Conservation (phyloP, 2,888 invertebrate species). For the Sthenelais limicola region DNA sequence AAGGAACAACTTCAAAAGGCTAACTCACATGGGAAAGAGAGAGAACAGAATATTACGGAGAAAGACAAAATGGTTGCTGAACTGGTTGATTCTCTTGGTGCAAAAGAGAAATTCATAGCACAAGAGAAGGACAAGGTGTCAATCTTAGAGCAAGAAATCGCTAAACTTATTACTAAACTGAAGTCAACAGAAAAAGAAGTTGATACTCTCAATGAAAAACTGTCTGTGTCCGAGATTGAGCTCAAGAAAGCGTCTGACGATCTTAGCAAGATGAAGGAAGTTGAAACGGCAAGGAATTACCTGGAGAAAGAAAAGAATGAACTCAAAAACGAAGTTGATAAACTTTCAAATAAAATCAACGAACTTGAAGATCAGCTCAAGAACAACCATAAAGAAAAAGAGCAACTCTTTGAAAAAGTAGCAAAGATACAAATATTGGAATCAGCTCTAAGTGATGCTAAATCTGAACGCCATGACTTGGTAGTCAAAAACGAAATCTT, state of each 20-base stretch:
- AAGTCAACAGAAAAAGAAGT: slow-evolving; percentile 38
- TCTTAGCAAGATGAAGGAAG: slow-evolving; percentile 18
- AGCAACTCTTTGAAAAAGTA: slow-evolving; percentile 16
- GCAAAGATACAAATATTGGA: slow-evolving; percentile 50
- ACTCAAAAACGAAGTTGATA: slow-evolving; percentile 7
- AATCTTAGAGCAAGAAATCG: slow-evolving; percentile 50
- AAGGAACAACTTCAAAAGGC: slow-evolving; percentile 11
- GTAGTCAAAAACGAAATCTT: slow-evolving; percentile 52
- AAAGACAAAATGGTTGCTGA: slow-evolving; percentile 57
- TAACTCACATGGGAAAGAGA: background rate
- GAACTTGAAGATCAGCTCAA: slow-evolving; percentile 24
- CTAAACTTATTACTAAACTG: slow-evolving; percentile 44
- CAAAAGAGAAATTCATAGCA: slow-evolving; percentile 27
- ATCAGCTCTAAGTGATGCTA: slow-evolving; percentile 56
- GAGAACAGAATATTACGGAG: background rate
- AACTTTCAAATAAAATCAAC: slow-evolving; percentile 22
- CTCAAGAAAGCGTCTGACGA: slow-evolving; percentile 4
- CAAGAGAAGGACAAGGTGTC: slow-evolving; percentile 33
- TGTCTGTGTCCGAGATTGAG: slow-evolving; percentile 24
- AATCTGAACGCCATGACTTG: slow-evolving; percentile 56
- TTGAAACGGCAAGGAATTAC: slow-evolving; percentile 24
- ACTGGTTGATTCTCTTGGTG: slow-evolving; percentile 27
- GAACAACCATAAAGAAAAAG: background rate
- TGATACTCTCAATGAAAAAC: slow-evolving; percentile 28
- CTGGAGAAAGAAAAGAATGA: slow-evolving; percentile 41